Percentiles rank a stretch among this genome's conserved stretches.
phyloP scores from a whole-genome alignment of 2,113 vertebrate species.

The Callaeas wilsoni region DNA sequence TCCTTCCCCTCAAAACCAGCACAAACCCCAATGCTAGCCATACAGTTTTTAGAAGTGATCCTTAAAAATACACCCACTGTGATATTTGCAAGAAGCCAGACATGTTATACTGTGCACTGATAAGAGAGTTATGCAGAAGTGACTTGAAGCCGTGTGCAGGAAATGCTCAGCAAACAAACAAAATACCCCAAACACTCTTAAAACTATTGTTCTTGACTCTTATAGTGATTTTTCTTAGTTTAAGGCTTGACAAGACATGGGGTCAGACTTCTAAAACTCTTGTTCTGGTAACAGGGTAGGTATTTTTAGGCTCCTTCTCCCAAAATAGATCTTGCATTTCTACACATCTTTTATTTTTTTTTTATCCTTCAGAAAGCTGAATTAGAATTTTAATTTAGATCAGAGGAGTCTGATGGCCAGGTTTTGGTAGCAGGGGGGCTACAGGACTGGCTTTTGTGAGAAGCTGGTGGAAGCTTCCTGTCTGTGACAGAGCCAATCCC shows the following conservation, averaged over 20 bases:
- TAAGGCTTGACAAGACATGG: neutral
- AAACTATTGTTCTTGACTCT: neutral
- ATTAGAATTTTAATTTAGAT: neutral
- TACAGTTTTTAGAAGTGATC: neutral
- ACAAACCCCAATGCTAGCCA: neutral
- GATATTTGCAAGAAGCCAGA: neutral
- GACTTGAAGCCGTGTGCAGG: neutral
- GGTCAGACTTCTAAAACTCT: neutral
- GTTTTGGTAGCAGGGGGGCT: neutral
- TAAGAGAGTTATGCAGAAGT: neutral
- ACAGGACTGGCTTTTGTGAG: neutral
- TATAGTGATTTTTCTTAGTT: neutral
- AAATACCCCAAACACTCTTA: neutral
- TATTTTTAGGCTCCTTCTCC: slow-evolving; percentile 6
- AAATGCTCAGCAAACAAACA: neutral
- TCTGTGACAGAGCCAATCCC: neutral
- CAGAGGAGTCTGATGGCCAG: neutral
- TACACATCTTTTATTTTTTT: neutral
- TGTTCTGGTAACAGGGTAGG: neutral
- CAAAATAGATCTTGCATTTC: neutral
- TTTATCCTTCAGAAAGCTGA: neutral
- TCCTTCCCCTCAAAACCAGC: neutral
- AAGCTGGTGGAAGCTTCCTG: neutral
- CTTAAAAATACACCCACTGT: neutral
- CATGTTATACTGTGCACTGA: rapidly evolving